These are phyloP conservation scores for Erpetoichthys calabaricus DNA, from an alignment of 2,797 vertebrate genomes.

Conservation along the genomic window DNA sequence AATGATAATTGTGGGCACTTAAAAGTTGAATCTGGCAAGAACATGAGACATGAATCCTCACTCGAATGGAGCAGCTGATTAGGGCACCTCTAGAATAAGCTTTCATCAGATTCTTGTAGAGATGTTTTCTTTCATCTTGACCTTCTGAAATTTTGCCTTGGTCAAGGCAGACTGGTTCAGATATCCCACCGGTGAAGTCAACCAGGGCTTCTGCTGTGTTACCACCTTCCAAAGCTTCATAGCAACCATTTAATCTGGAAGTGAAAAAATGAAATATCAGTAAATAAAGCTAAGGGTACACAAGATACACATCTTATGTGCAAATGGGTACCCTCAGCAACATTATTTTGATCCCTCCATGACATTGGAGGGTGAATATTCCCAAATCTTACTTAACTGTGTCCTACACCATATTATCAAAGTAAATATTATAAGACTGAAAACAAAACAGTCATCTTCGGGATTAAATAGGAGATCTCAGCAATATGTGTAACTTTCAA, in stretches of 20 bases:
- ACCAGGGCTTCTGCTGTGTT: constrained; percentile 66
- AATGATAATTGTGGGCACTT: neutral
- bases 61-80: constrained; percentile 65
- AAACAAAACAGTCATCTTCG: too few relatives aligned
- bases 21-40: neutral
- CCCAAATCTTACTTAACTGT: too few relatives aligned
- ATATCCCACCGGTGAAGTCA: constrained; percentile 68
- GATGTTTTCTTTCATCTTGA: constrained; percentile 34
- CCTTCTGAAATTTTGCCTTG: constrained; percentile 18
- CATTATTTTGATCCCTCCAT: too few relatives aligned
- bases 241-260: constrained; percentile 58
- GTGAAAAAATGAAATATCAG: neutral
- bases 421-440: too few relatives aligned
- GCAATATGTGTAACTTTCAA: too few relatives aligned
- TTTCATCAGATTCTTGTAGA: constrained; percentile 50
- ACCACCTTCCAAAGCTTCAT: constrained; percentile 66
- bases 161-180: constrained; percentile 45
- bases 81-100: constrained; percentile 48
- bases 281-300: too few relatives aligned
- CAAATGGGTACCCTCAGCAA: too few relatives aligned
- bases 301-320: too few relatives aligned
- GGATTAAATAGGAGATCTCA: too few relatives aligned
- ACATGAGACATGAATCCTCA: constrained; percentile 19
- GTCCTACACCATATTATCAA: too few relatives aligned
- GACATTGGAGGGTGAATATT: too few relatives aligned